Base-by-base conservation (phyloP, 2,888 invertebrate species). In the Taenaris catops region DNA sequence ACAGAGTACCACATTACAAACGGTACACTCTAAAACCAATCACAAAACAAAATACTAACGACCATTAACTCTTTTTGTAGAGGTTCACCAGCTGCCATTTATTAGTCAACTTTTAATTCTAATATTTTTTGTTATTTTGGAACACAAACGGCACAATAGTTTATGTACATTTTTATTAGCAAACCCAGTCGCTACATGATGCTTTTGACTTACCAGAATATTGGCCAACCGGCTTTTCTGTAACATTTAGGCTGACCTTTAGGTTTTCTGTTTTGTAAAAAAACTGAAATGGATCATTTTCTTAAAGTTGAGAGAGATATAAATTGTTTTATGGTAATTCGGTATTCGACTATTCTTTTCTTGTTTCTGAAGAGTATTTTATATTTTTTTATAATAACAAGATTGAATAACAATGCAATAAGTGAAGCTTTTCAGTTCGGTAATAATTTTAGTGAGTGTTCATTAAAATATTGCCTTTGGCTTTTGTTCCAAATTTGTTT, bases 221-320 rank as follows among this genome's bases (percentile, higher is more conserved):
- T 73, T 58, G 73, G 72, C 68, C 72, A 75, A 53, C 58, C 64
- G 48, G 65, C 60, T 63, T 73, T 76, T 81, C 81, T 83, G 81
- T 78, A 83, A 81, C 70, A 78, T 71, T 63, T 47, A 19, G 28
- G 33, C 28, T 24, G 35, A 26, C 12, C 9, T 34, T 37, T 38
- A 39, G 18, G 11, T 3, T 18, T 31, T 25, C n/a, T 4, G 10
- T 17, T 7, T 9, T 20, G 1, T 4, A 3, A 8, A 11, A 25
- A 9, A 25, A 29, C 25, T 27, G 7, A 3, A 18, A 9, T n/a
- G 1, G n/a, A 25, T 18, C n/a, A n/a, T n/a, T n/a, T n/a, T n/a
- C n/a, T n/a, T n/a, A n/a, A n/a, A n/a, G n/a, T n/a, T n/a, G n/a
- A n/a, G n/a, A n/a, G n/a, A n/a, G n/a, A n/a, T n/a, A n/a, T n/a